Base-by-base conservation (phyloP, 2,888 invertebrate genomes). In the Epistrophella euchroma region DNA sequence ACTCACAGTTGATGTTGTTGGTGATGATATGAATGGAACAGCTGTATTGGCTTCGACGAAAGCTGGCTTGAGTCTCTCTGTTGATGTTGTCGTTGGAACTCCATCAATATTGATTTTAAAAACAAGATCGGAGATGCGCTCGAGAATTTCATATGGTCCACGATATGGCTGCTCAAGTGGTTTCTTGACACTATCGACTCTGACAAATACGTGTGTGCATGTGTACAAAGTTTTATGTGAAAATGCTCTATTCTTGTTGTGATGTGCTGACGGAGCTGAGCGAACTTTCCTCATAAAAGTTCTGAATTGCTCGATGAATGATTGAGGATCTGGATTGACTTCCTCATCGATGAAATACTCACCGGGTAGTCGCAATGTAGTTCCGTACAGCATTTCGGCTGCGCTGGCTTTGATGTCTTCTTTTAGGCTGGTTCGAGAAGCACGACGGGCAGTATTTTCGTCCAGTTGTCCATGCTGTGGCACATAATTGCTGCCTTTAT, bases 361-460 rank as follows among this genome's bases (percentile, higher is more conserved):
- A 2, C 87, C 81, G 0, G 90, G 91, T 2, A 91, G 56, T 1
- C 89, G 88, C 0, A 91, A 78, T 4, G 85, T 73, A 55, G 88
- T 82, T 1, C 91, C 90, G 68, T 90, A 91, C 0, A 91, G 84
- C 76, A 92, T 78, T 60, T 91, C 89, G 2, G 91, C 89, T 17
- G 90, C 62, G 3, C 89, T 88, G 7, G 89, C 76, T 19, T 89
- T 77, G 1, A 89, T 58, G 75, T 91, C 89, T 28, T 89, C 89
- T 72, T 90, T 90, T 22, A 82, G 74, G 3, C 88, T 83, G 0
- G 89, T 88, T 3, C 91, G 1, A 92, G 86, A 0, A 92, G 82
- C 1, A 92, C 89, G 5, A 88, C 83, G 0, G 91, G 91, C 6
- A 92, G 88, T 3, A 81, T 71, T 9, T 88, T 88, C 2, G 84